Evolutionary conservation across 2,113 vertebrate genomes (phyloP), one percentile per base, ranked within the genome.

Genomic region (Oryzias curvinotus): DNA sequence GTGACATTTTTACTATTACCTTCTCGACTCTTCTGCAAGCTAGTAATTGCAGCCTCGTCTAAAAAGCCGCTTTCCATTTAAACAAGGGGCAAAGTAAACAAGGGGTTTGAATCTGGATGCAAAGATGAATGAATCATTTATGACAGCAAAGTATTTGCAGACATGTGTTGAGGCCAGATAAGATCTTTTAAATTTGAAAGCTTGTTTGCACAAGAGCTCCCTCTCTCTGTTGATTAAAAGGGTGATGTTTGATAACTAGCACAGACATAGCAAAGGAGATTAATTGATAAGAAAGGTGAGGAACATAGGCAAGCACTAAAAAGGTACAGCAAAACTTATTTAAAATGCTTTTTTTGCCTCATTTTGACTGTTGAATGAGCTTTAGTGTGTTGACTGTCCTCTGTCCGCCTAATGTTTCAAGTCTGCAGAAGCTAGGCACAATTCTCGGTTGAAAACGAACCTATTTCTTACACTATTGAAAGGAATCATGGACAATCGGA

Each of bases 41-140:
- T 57, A 49, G 80, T 85, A 87, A 83, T 76, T 81, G 77, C 67
- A 18, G 50, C 60, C 26, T 64, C 57, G 63, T 45, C 65, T 75
- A 64, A 73, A 65, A 58, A 77, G 65, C 47, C 58, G 10, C 50
- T 52, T 77, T 51, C 8, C 62, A 77, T 80, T 73, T 68, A 72
- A 77, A 81, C 67, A 18, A 57, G 28, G n/a, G 28, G n/a, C 23
- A 28, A 65, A 58, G 68, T 65, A 84, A 85, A 87, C 75, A 83
- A 76, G 74, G 74, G 55, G 74, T 79, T 71, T 73, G 72, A 83
- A 74, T 83, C 62, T 58, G 56, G 65, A 77, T 55, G 71, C 75
- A 79, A 68, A 75, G 53, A 66, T 5, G 54, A 73, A 80, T 78
- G 71, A 82, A 83, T 81, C 64, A 82, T 87, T 84, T 76, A 85